These are phyloP conservation scores for Crossoptilon crossoptilon DNA, from an alignment of 2,797 vertebrate genomes.

Conservation along the genomic window DNA sequence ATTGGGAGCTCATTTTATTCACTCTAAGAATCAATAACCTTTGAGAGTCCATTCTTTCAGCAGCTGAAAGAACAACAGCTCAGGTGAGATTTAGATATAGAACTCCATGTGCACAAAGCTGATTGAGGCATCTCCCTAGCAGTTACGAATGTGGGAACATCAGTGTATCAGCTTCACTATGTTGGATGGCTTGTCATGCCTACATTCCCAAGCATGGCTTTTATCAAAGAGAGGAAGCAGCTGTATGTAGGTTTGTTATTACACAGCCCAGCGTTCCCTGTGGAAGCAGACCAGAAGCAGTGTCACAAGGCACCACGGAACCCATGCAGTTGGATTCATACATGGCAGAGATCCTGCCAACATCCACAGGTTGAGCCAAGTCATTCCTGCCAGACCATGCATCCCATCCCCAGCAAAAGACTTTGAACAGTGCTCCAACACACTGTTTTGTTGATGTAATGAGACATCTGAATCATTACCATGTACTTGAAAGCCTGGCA, in stretches of 20 bases:
- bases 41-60: background rate
- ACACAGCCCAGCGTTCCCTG: rapidly evolving
- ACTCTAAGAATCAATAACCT: background rate
- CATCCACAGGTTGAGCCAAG: background rate
- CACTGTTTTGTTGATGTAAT: background rate
- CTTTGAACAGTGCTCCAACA: background rate
- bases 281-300: background rate
- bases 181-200: background rate
- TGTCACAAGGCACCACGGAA: background rate
- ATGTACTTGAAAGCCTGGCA: background rate
- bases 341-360: background rate
- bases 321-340: background rate
- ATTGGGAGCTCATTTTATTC: background rate
- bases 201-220: background rate
- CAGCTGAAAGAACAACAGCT: background rate
- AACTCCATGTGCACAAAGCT: background rate
- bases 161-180: background rate
- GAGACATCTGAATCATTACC: background rate
- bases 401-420: background rate
- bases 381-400: background rate
- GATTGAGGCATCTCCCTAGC: background rate
- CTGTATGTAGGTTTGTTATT: background rate
- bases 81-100: background rate
- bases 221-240: background rate
- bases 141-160: background rate